Base-by-base conservation (phyloP, 2,797 vertebrate species). In the Falco naumanni region DNA sequence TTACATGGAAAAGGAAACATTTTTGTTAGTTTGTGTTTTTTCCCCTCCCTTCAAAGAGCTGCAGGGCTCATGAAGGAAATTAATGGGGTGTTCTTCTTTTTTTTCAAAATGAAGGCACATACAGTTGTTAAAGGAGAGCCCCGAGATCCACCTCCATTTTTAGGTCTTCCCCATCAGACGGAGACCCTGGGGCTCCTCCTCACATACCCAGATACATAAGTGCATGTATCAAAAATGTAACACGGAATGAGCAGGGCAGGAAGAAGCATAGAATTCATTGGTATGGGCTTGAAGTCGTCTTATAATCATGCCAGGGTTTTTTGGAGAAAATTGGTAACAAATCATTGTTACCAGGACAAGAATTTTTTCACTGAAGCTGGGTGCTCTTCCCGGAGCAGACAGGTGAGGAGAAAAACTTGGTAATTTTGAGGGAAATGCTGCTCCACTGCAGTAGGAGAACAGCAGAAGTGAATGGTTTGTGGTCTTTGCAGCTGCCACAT, bases 401-500 rank as follows among this genome's bases (percentile, higher is more conserved):
- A 53, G 7, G 14, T 61, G 31, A 78, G 22, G 71, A 56, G 37
- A 28, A 64, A 63, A 60, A 21, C 28, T 60, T 71, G 24, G 34
- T 13, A 26, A 25, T 87, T 94, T 78, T 50, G 78, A 54, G 26
- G 34, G 61, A 51, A 43, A 79, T 47, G 14, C 39, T 90, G 34
- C 16, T 87, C 63, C 17, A 0, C 37, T 43, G 37, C 22, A 31
- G 61, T 16, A 69, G n/a, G 34, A 70, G 17, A 51, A 45, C 10
- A 78, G n/a, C 45, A 65, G 34, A 70, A 77, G 16, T 53, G 29
- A 65, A 29, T 2, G 1, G 26, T 70, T 63, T 50, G 25, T 63
- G 16, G n/a, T 41, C 72, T 45, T 66, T 3, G 2, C 17, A 29
- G 47, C n/a, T 79, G 13, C 71, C 2, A 4, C 4, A 0, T 5